Conservation (phyloP, 2,888 invertebrate species). For the Drosophila colorata region DNA sequence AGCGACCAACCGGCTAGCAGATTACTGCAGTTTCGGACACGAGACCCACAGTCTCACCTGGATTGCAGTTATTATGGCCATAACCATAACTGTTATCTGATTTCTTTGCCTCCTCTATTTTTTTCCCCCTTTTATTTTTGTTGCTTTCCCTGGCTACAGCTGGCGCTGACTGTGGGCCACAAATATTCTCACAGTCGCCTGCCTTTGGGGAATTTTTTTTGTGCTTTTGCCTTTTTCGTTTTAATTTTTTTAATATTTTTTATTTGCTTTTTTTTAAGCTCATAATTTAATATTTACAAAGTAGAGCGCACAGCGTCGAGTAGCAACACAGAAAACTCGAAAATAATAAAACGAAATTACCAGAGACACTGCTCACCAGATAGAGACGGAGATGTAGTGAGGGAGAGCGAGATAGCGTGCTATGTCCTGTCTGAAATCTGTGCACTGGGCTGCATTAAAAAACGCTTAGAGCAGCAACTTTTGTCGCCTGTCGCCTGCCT, state of each 20-base stretch:
- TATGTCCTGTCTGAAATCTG: constrained; percentile 55
- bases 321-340: constrained; percentile 69
- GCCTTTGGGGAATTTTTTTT: constrained; percentile 58
- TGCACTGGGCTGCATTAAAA: constrained; percentile 75
- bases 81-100: constrained; percentile 79
- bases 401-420: neutral
- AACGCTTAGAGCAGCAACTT: constrained; percentile 80
- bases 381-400: constrained; percentile 2
- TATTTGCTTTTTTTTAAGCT: constrained; percentile 30
- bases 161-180: constrained; percentile 40
- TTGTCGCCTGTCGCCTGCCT: constrained; percentile 75
- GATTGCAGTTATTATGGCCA: constrained; percentile 75
- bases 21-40: constrained; percentile 33
- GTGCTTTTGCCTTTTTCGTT: constrained; percentile 15
- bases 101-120: constrained; percentile 41
- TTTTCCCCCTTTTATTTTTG: neutral
- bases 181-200: neutral
- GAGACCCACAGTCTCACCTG: constrained; percentile 43
- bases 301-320: constrained; percentile 58
- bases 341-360: constrained; percentile 81
- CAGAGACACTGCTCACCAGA: constrained; percentile 49
- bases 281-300: constrained; percentile 81
- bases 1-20: constrained; percentile 47
- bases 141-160: constrained; percentile 21
- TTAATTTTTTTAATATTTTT: neutral